These are phyloP conservation scores for Tipula vernalis DNA, from an alignment of 2,888 invertebrate species.

Conservation along the genomic window DNA sequence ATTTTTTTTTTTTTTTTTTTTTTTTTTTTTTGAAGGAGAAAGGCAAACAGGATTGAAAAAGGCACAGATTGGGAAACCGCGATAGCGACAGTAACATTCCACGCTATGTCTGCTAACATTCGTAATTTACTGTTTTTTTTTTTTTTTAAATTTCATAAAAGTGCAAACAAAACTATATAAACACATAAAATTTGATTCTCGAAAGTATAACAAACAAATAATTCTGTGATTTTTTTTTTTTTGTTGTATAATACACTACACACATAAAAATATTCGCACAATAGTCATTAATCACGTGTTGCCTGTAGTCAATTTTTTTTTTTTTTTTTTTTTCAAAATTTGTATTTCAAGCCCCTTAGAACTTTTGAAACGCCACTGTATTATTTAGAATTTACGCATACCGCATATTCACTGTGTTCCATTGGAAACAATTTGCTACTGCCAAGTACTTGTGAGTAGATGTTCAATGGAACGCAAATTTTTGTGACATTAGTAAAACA, in stretches of 20 bases:
- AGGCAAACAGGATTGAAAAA: slow-evolving; percentile 20
- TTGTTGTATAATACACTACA: background rate
- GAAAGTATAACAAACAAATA: background rate
- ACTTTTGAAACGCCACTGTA: background rate
- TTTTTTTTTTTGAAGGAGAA: slow-evolving; percentile 8
- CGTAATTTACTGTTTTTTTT: background rate
- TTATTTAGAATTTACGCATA: no score
- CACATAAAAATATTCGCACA: background rate
- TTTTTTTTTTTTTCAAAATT: background rate
- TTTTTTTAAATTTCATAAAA: background rate
- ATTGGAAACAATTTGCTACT: no score
- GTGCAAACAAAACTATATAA: slow-evolving; percentile 8
- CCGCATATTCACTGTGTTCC: no score
- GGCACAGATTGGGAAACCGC: slow-evolving; percentile 40
- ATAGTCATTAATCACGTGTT: background rate
- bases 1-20: background rate
- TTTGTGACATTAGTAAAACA: no score
- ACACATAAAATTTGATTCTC: background rate
- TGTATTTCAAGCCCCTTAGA: background rate
- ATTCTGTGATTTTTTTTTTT: background rate
- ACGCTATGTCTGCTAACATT: slow-evolving; percentile 21
- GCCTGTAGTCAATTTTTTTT: background rate
- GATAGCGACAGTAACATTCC: slow-evolving; percentile 39
- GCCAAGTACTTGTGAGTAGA: no score
- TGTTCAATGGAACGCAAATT: no score